Evolutionary conservation across 2,113 vertebrate genomes (phyloP), one percentile per base, ranked within the genome.

Genomic region (Pedionomus torquatus): DNA sequence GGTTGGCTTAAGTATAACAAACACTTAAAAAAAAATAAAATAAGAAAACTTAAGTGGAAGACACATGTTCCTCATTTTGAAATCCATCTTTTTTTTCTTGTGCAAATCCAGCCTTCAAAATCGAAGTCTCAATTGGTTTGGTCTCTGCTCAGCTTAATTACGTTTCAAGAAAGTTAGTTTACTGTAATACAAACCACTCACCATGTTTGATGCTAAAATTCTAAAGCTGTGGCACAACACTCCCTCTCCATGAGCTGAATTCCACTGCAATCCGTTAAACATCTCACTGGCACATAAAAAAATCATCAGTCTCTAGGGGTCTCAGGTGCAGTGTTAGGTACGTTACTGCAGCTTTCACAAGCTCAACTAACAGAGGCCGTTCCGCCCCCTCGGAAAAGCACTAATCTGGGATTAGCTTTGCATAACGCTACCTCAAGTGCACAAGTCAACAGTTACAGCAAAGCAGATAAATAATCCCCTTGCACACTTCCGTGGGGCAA

Each of bases 321-420:
- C 61, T 52, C 72, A 84, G 83, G 65, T 71, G 64, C n/a, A 3
- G 1, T 17, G 7, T 23, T 83, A 55, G 3, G 7, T 0, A 26
- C 31, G 4, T 5, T 46, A 18, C 3, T 13, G 4, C 49, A 93
- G 79, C 23, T 63, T 20, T 28, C 85, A 35, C 31, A 31, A 88
- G 28, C 68, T 58, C 63, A 37, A 5, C 13, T 41, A 18, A 25
- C 37, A 57, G 79, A 83, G 86, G 9, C 92, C 79, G 85, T 92
- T 78, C 25, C 68, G 60, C 15, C 83, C 87, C 72, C 80, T 23
- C 49, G 55, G 75, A 63, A 75, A 87, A 83, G 77, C 83, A 60
- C 61, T 96, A 94, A 94, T 82, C 94, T 63, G 64, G 86, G 92
- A 96, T 96, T 75, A 97, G 60, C 48, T 96, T 92, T 96, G 90